Evolutionary conservation across 2,888 invertebrate species (phyloP).

Genomic region (Unio pictorum): DNA sequence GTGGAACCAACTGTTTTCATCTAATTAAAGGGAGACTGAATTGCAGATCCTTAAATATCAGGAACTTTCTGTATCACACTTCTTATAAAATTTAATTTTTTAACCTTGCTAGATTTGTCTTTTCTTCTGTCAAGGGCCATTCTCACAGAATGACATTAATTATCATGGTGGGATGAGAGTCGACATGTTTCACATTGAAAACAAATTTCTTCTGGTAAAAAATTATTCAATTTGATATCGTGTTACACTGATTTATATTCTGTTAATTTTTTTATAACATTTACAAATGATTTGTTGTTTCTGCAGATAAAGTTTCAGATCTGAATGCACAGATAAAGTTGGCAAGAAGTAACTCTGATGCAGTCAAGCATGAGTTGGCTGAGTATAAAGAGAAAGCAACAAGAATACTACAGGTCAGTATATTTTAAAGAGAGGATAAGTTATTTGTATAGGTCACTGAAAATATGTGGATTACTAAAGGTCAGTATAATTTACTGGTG

Average conservation of each 20-base stretch:
- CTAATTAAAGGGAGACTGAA: no score
- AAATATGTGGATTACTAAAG: background rate
- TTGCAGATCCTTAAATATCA: no score
- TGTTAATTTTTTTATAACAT: background rate
- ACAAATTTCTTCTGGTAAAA: no score
- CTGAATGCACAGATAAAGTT: constrained; percentile 68
- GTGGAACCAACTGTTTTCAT: no score
- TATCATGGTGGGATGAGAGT: no score
- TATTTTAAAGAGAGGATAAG: background rate
- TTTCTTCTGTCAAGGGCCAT: no score
- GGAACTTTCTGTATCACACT: no score
- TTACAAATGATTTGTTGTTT: background rate
- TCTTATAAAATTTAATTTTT: no score
- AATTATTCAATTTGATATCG: background rate
- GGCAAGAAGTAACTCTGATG: constrained; percentile 69
- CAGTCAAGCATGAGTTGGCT: constrained; percentile 77
- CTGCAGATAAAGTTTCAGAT: constrained; percentile 56
- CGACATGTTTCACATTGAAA: no score
- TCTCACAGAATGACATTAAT: no score
- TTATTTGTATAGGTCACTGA: background rate
- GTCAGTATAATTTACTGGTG: background rate
- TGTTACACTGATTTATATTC: background rate
- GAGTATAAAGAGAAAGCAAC: constrained; percentile 86
- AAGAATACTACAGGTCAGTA: constrained; percentile 79
- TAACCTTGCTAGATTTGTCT: no score